Base-by-base conservation (phyloP, 2,797 vertebrate species). In the Buphagus erythrorhynchus region DNA sequence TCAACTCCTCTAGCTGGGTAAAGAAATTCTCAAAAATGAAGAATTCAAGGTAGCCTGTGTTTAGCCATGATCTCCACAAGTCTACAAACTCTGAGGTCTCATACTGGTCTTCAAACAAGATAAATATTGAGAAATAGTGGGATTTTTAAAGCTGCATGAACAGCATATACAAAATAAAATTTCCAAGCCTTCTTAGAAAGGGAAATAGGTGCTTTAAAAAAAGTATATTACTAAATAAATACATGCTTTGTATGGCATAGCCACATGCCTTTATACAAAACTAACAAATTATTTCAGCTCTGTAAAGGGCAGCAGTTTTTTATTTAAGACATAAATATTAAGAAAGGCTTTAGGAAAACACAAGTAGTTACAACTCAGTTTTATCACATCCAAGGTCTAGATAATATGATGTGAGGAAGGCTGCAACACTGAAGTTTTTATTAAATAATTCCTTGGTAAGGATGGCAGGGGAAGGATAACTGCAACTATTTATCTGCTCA, bases 241-340 rank as follows among this genome's bases (percentile, higher is more conserved):
- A 75, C 3, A 63, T 52, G 25, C 8, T 76, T 77, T 20, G 18
- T 38, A 58, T n/a, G 36, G n/a, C 48, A 42, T 16, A 69, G 35
- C 26, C 46, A 76, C 33, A 28, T 52, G 40, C 28, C 48, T 48
- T 69, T 48, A 81, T n/a, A 51, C 9, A 71, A 52, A 71, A 66
- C 29, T 46, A 58, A 69, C 4, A 69, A 68, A 49, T 62, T 65
- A 72, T 54, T 83, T 74, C 29, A 73, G 11, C 36, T 81, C 13
- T 20, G 7, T 54, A 71, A 88, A 87, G 26, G 57, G 24, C 71
- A 94, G 15, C 11, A 10, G 29, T 63, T 76, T 58, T 33, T 54
- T 7, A 66, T 35, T 85, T 57, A 73, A 51, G 77, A 42, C 9
- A 77, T 45, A 87, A 88, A 79, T 74, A 85, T 28, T 74, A 80